These are phyloP conservation scores for Acanthisitta chloris DNA, from an alignment of 2,113 vertebrate species.

Conservation along the genomic window DNA sequence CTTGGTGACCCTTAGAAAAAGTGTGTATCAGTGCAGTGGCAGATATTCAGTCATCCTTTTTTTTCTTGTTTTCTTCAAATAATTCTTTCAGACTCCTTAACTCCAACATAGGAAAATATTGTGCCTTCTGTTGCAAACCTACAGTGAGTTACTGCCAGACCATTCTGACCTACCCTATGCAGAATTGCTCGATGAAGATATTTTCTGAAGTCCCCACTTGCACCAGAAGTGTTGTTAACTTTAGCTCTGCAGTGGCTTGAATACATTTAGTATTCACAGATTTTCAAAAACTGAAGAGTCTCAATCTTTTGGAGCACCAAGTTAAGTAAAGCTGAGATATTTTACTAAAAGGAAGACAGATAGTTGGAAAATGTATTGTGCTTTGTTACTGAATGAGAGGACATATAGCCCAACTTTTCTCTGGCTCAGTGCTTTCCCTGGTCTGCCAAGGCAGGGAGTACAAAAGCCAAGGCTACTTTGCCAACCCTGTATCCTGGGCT, in stretches of 20 bases:
- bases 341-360: background rate
- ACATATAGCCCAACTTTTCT: background rate
- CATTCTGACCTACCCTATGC: background rate
- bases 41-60: background rate
- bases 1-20: background rate
- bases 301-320: background rate
- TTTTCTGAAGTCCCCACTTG: background rate
- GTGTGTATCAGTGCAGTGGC: accelerated
- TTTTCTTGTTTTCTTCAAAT: background rate
- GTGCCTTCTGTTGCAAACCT: background rate
- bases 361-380: background rate
- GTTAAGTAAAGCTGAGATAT: background rate
- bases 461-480: background rate
- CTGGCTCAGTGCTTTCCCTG: too few relatives aligned
- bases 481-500: background rate
- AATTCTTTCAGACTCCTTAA: background rate
- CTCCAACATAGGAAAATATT: background rate
- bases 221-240: background rate
- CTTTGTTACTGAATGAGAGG: background rate
- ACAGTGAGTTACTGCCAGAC: background rate
- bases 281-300: background rate
- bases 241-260: background rate
- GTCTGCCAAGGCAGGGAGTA: accelerated
- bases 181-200: background rate
- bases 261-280: background rate